Conservation (phyloP, 2,888 invertebrate genomes). For the Epinotia nisella region DNA sequence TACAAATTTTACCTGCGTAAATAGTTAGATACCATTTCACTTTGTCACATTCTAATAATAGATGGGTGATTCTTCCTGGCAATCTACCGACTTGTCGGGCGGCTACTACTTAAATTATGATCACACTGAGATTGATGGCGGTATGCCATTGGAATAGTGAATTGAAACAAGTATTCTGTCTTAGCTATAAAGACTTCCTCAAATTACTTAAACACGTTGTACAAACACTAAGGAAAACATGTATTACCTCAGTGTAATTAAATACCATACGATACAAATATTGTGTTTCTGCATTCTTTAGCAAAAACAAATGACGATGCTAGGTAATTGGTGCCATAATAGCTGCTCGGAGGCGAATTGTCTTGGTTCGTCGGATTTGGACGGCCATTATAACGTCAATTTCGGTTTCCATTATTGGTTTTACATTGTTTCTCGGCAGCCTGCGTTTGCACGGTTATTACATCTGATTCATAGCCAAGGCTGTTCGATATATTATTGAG, state of each 20-base stretch:
- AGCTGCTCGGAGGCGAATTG: constrained; percentile 26
- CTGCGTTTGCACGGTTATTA: constrained; percentile 39
- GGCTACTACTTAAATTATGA: constrained; percentile 8
- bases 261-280: constrained; percentile 38
- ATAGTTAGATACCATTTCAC: constrained; percentile 21
- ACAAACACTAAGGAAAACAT: constrained; percentile 17
- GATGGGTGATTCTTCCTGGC: constrained; percentile 33
- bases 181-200: constrained; percentile 21
- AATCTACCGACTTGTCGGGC: constrained; percentile 11
- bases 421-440: constrained; percentile 32
- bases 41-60: constrained; percentile 32
- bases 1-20: constrained; percentile 16
- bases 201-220: constrained; percentile 13
- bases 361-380: constrained; percentile 34
- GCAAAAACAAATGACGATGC: constrained; percentile 33
- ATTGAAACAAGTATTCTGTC: constrained; percentile 12
- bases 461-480: constrained; percentile 57
- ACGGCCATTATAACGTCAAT: constrained; percentile 41
- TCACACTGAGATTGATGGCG: constrained; percentile 27
- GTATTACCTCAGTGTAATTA: constrained; percentile 38
- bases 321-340: constrained; percentile 34
- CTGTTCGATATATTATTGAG: constrained; percentile 49
- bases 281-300: constrained; percentile 23
- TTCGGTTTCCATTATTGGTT: constrained; percentile 40
- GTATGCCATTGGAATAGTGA: constrained; percentile 23